Conservation (phyloP, 2,888 invertebrate species). For the Lasioglossum oenotherae region DNA sequence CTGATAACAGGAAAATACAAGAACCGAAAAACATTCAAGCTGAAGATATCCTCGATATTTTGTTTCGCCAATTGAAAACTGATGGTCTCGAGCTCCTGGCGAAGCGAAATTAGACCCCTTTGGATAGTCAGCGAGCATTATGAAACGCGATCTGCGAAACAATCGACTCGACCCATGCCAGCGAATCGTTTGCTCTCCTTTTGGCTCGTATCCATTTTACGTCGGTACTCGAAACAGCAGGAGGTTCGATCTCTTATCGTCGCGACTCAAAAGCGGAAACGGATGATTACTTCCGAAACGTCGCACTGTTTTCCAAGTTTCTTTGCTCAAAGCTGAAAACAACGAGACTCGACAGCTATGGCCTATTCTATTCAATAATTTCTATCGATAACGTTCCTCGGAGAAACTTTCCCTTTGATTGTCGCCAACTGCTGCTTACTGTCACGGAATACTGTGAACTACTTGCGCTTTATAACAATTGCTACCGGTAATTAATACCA, state of each 20-base stretch:
- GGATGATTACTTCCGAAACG: slow-evolving; percentile 73
- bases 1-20: no score
- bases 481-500: neutral
- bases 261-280: slow-evolving; percentile 64
- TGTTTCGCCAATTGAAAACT: neutral
- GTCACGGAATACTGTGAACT: neutral
- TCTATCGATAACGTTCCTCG: neutral
- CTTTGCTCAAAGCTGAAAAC: slow-evolving; percentile 37
- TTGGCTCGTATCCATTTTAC: slow-evolving; percentile 63
- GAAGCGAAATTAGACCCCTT: slow-evolving; percentile 30
- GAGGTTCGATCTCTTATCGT: slow-evolving; percentile 62
- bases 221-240: slow-evolving; percentile 50
- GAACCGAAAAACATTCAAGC: neutral
- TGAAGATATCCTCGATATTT: neutral
- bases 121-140: slow-evolving; percentile 32
- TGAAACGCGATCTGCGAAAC: slow-evolving; percentile 44
- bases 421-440: neutral
- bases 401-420: neutral
- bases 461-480: neutral
- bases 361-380: slow-evolving; percentile 42
- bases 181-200: slow-evolving; percentile 25
- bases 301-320: slow-evolving; percentile 65
- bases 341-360: slow-evolving; percentile 24
- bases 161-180: slow-evolving; percentile 18
- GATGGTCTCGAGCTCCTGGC: neutral